Conservation (phyloP, 2,888 invertebrate species). For the Lysandra coridon region DNA sequence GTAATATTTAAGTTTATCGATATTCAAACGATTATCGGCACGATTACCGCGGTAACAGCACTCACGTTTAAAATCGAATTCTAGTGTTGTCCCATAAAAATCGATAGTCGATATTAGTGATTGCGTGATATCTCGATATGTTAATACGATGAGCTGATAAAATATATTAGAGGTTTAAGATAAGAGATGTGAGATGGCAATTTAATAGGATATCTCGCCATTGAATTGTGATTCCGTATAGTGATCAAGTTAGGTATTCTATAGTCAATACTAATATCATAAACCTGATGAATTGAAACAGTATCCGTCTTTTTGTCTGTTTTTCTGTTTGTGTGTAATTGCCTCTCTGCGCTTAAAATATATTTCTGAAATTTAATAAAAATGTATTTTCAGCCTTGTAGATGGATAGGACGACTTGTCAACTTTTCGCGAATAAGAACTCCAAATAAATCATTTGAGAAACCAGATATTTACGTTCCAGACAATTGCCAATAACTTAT, state of each 20-base stretch:
- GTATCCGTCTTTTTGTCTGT: too few species aligned
- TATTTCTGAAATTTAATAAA: too few species aligned
- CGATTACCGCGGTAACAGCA: conserved; percentile 16
- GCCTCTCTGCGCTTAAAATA: too few species aligned
- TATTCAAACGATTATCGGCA: conserved; percentile 21
- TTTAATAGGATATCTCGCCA: neutral
- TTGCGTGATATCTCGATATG: conserved; percentile 27
- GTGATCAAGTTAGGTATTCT: neutral
- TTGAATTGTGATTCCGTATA: neutral
- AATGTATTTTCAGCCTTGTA: neutral
- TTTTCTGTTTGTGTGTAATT: too few species aligned
- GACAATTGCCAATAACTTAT: neutral
- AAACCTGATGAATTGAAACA: too few species aligned
- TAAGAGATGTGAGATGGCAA: neutral
- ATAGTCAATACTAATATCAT: too few species aligned
- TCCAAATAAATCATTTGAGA: neutral
- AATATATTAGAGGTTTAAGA: neutral
- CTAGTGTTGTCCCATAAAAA: conserved; percentile 24
- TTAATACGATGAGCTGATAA: conserved; percentile 25
- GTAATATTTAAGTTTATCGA: conserved; percentile 15
- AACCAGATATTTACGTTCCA: neutral
- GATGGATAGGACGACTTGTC: neutral
- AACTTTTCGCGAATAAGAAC: neutral
- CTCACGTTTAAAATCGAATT: conserved; percentile 14
- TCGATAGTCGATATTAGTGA: conserved; percentile 26